Evolutionary conservation across 2,797 vertebrate species (phyloP), one percentile per base, ranked within the genome.

Genomic region (Hippoglossus hippoglossus): DNA sequence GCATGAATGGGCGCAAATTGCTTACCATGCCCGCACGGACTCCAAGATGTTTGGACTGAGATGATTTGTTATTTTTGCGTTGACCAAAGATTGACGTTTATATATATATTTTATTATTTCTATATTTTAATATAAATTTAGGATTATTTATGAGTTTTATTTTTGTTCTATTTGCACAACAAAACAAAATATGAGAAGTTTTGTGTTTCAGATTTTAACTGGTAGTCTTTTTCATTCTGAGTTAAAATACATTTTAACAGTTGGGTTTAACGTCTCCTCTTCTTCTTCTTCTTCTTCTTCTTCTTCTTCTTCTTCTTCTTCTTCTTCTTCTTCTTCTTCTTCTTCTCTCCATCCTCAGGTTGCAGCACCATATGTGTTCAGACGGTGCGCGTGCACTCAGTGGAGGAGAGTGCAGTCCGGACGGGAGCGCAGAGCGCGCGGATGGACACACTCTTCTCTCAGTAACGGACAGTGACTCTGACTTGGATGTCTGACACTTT

Each of bases 381-480:
- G 96, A 93, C 75, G 92, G 95, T 64, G 94, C 94, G 78, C 94
- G 94, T 65, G 94, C 95, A 67, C 94, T 96, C 66, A 94, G 95
- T 54, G 95, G 96, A 80, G 95, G 96, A 63, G 96, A 94, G 70
- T 96, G 96, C 92, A 96, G 96, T 73, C 96, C 96, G 19, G 95
- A 96, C 85, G 94, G 94, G 87, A 95, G 95, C 63, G 95, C 95
- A 61, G 96, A 96, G 86, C 94, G 95, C 65, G 95, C 92, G 44
- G 96, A 97, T 86, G 96, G 95, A 68, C 96, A 96, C 81, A 97
- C 96, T 77, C 95, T 97, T 77, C 96, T 98, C 89, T 98, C 97
- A 77, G 96, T 97, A 81, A 98, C 97, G 78, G 97, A 97, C 95
- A 98, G 96, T 94, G 97, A 98, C 93, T 98, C 97, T 78, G 97